These are phyloP conservation scores for Dermolepida albohirtum DNA, from an alignment of 2,888 invertebrate genomes.

Conservation along the genomic window DNA sequence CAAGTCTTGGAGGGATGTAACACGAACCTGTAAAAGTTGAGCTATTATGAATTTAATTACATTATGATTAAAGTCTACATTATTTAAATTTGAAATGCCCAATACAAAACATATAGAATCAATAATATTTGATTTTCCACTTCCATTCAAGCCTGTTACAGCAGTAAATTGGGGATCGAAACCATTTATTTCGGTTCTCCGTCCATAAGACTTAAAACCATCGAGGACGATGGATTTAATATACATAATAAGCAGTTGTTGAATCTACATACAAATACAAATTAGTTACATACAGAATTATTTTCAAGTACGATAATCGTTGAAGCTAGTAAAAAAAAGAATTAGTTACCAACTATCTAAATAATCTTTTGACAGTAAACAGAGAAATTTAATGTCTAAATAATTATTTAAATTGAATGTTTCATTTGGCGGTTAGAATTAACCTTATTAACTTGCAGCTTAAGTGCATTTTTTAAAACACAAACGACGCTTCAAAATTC, in stretches of 20 bases:
- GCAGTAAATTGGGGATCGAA: slow-evolving; percentile 98
- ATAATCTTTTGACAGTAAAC: too few species aligned
- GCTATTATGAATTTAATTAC: slow-evolving; percentile 17
- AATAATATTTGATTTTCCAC: slow-evolving; percentile 97
- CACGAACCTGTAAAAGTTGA: slow-evolving; percentile 79
- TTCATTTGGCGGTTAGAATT: too few species aligned
- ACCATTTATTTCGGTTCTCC: slow-evolving; percentile 88
- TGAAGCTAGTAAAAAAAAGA: too few species aligned
- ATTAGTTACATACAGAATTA: too few species aligned
- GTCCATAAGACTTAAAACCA: slow-evolving; percentile 98
- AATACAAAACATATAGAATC: slow-evolving; percentile 98
- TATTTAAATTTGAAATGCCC: slow-evolving; percentile 91
- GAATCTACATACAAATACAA: neutral
- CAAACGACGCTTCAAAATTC: too few species aligned
- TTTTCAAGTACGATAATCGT: too few species aligned
- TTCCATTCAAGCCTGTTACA: slow-evolving; percentile 97
- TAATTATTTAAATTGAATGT: too few species aligned
- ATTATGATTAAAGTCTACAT: slow-evolving; percentile 72
- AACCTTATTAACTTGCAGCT: too few species aligned
- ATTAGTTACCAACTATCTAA: too few species aligned
- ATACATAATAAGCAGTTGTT: slow-evolving; percentile 73
- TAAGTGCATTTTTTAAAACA: too few species aligned
- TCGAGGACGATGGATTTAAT: slow-evolving; percentile 93
- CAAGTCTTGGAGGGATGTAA: slow-evolving; percentile 89
- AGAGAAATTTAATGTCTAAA: too few species aligned